Percentiles rank a stretch among this genome's conserved stretches.
phyloP scores from a whole-genome alignment of 2,797 vertebrate genomes.

The Garrulus glandarius region DNA sequence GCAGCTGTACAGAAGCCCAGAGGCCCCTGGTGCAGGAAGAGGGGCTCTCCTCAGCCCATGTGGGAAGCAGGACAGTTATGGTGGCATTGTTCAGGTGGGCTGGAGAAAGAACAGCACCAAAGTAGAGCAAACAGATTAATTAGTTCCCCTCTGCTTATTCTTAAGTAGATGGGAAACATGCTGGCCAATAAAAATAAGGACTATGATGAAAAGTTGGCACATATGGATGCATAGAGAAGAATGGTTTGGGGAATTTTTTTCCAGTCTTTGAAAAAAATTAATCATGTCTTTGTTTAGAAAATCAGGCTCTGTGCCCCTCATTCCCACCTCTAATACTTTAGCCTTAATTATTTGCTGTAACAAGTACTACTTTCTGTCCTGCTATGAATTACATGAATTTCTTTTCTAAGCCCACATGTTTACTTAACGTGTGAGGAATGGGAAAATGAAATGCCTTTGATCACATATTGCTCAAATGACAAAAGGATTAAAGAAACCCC shows the following conservation, averaged over 20 bases:
- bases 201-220: not conserved
- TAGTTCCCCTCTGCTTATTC: not conserved
- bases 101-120: not conserved
- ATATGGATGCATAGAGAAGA: constrained; percentile 32
- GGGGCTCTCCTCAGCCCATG: not conserved
- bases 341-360: constrained; percentile 58
- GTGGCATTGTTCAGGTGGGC: not conserved
- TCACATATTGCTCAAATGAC: constrained; percentile 53
- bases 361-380: constrained; percentile 44
- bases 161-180: constrained; percentile 16
- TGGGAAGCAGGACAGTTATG: not conserved
- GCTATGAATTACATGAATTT: constrained; percentile 57
- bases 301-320: constrained; percentile 3
- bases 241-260: constrained; percentile 43
- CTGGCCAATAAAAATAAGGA: constrained; percentile 36
- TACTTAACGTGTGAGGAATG: constrained; percentile 31
- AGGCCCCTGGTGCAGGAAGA: accelerated
- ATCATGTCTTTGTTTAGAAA: constrained; percentile 63
- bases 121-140: not conserved
- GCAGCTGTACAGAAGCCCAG: not conserved
- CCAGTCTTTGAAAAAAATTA: constrained; percentile 24
- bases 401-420: constrained; percentile 20
- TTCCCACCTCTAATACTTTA: constrained; percentile 48
- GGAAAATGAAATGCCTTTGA: constrained; percentile 55
- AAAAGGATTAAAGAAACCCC: constrained; percentile 50